phyloP scores from a whole-genome alignment of 1,140 invertebrate genomes.

The Trissolcus basalis region DNA sequence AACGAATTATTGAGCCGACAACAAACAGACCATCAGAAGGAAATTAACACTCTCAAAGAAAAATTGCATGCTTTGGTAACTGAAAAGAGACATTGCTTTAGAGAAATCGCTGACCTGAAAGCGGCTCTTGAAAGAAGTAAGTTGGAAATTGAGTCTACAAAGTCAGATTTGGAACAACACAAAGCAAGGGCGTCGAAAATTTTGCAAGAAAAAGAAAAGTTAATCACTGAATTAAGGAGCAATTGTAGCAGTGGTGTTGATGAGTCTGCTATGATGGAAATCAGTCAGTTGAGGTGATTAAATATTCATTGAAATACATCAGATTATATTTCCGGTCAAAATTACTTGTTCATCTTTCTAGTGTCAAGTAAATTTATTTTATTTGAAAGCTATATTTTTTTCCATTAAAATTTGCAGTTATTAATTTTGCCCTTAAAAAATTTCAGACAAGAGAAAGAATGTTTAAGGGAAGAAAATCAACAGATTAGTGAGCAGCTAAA shows the following conservation, averaged over 20 bases:
- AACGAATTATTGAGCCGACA: constrained; percentile 64
- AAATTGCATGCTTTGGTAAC: constrained; percentile 65
- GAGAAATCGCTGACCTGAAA: constrained; percentile 72
- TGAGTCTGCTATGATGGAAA: constrained; percentile 71
- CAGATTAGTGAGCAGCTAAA: constrained; percentile 77
- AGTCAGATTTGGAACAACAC: constrained; percentile 83
- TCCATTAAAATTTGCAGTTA: constrained; percentile 19
- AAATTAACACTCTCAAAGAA: constrained; percentile 66
- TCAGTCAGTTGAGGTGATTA: constrained; percentile 75
- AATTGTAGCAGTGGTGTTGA: constrained; percentile 65
- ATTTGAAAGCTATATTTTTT: too few relatives aligned
- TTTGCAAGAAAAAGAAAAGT: constrained; percentile 85
- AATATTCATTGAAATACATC: too few relatives aligned
- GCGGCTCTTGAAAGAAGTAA: constrained; percentile 77
- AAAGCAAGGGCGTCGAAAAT: constrained; percentile 84
- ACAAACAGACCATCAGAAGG: constrained; percentile 68
- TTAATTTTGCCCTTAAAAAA: not conserved
- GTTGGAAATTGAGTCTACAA: constrained; percentile 77
- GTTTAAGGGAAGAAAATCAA: constrained; percentile 79
- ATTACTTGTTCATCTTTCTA: too few relatives aligned
- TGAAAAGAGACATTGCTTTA: constrained; percentile 64
- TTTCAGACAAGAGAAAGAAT: constrained; percentile 79
- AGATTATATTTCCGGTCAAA: too few relatives aligned
- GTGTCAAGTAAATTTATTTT: constrained; percentile 5
- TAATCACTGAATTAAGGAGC: constrained; percentile 81